A percentile compares a stretch with the other conserved stretches of the same genome.
Evolutionary conservation across 2,113 vertebrate species (phyloP).

Genomic region (Ctenodactylus gundi): DNA sequence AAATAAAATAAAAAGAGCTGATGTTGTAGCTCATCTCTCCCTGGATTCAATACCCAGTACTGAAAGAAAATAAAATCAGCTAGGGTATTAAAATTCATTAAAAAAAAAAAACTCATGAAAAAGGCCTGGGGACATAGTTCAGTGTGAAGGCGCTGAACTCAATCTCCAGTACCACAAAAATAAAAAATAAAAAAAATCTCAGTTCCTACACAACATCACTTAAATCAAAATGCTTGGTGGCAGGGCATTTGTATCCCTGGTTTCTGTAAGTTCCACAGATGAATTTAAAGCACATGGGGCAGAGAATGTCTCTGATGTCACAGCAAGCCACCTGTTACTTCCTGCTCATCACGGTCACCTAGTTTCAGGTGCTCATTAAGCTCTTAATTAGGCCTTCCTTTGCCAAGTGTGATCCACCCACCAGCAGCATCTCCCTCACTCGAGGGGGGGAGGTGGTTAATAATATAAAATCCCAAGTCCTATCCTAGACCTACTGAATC

Average conservation of each 20-base stretch:
- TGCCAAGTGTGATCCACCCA: background rate
- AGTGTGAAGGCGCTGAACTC: background rate
- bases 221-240: conserved; percentile 34
- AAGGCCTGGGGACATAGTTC: background rate
- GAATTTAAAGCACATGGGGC: conserved; percentile 14
- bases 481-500: conserved; percentile 42
- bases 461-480: conserved; percentile 38
- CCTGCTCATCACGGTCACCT: background rate
- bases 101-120: too few relatives aligned
- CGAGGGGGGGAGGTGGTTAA: background rate
- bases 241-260: background rate
- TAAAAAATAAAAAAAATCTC: conserved; percentile 11
- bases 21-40: too few relatives aligned
- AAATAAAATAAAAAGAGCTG: too few relatives aligned
- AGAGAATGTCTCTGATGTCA: background rate
- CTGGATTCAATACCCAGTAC: too few relatives aligned
- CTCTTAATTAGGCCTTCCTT: background rate
- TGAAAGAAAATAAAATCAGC: too few relatives aligned
- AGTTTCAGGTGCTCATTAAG: conserved; percentile 18
- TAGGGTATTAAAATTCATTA: too few relatives aligned
- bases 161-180: background rate
- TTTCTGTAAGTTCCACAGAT: background rate
- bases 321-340: background rate
- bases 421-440: conserved; percentile 40
- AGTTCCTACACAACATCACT: background rate